Percentiles rank a stretch among this genome's conserved stretches.
These are phyloP conservation scores for Fulmarus glacialis DNA, from an alignment of 2,113 vertebrate genomes.

Conservation along the genomic window DNA sequence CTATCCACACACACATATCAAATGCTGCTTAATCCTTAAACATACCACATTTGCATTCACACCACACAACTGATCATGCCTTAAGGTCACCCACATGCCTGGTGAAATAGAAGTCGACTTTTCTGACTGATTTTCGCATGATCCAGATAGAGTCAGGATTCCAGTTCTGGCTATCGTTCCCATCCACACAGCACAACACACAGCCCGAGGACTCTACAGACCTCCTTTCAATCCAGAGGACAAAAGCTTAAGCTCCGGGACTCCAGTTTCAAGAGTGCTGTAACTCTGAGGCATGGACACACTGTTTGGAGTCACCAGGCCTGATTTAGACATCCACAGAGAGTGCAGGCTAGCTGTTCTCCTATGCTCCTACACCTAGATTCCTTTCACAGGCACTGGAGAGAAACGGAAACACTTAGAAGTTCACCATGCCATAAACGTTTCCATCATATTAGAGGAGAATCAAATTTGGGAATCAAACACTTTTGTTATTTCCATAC, in stretches of 20 bases:
- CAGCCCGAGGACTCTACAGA: background rate
- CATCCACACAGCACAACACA: accelerated
- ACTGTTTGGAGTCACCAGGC: background rate
- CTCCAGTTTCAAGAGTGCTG: background rate
- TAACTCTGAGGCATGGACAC: background rate
- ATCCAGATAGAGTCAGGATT: background rate
- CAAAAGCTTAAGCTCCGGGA: background rate
- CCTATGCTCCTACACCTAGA: background rate
- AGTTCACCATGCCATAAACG: background rate
- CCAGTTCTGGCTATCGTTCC: background rate
- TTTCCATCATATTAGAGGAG: background rate
- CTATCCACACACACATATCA: background rate
- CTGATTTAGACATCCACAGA: background rate
- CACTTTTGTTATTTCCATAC: background rate
- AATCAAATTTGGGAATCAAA: background rate
- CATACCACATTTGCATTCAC: background rate
- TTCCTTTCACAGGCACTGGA: background rate
- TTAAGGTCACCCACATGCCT: background rate
- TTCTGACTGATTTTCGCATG: background rate
- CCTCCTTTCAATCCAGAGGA: background rate
- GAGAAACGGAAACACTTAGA: background rate
- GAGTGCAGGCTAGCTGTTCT: background rate
- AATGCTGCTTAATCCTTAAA: background rate
- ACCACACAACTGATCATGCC: background rate
- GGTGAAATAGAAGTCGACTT: background rate